Evolutionary conservation across 2,888 invertebrate genomes (phyloP).

Genomic region (Patella caerulea): DNA sequence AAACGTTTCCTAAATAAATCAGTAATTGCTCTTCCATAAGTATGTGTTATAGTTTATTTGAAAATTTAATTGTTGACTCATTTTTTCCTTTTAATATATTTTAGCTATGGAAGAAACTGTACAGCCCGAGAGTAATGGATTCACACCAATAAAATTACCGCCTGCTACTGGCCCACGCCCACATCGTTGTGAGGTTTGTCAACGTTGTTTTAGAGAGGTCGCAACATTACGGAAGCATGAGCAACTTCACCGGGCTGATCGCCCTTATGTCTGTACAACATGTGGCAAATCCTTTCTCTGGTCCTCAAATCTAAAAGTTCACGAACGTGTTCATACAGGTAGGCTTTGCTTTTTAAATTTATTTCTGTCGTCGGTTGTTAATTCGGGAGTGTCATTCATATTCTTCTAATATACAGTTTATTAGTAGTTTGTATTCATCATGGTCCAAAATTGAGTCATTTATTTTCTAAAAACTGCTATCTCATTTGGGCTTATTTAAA

Average conservation of each 20-base stretch:
- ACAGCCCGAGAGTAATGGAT: constrained; percentile 16
- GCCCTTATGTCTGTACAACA: constrained; percentile 62
- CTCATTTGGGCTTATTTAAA: too few species aligned
- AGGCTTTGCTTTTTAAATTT: constrained; percentile 35
- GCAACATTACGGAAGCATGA: constrained; percentile 63
- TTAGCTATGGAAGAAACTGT: constrained; percentile 51
- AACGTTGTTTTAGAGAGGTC: constrained; percentile 61
- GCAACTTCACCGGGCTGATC: constrained; percentile 61
- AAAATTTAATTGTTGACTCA: not conserved
- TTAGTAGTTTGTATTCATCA: too few species aligned
- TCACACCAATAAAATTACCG: constrained; percentile 43
- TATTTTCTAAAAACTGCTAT: too few species aligned
- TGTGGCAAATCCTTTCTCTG: constrained; percentile 65
- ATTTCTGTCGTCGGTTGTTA: not conserved
- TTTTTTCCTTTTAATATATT: constrained; percentile 5
- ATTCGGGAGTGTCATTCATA: too few species aligned
- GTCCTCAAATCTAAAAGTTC: constrained; percentile 64
- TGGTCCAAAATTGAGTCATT: too few species aligned
- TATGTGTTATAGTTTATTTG: too few species aligned
- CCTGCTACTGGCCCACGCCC: constrained; percentile 56
- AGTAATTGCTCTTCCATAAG: not conserved
- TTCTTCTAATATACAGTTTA: too few species aligned
- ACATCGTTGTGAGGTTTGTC: constrained; percentile 62
- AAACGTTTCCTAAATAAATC: not conserved
- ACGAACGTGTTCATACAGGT: constrained; percentile 62